phyloP scores from a whole-genome alignment of 2,797 vertebrate genomes.

The Emydoidea blandingii region DNA sequence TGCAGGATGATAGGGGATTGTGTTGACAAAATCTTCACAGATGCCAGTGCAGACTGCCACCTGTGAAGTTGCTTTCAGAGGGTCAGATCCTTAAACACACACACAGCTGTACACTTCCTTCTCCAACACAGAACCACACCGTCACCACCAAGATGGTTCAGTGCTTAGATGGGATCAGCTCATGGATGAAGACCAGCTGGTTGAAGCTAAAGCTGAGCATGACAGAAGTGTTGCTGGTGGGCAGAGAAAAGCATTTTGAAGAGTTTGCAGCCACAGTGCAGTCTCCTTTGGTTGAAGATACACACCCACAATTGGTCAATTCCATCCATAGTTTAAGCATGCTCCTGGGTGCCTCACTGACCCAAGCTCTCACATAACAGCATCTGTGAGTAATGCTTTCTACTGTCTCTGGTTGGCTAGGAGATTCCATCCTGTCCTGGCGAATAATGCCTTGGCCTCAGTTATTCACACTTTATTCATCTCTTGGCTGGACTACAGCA shows the following conservation, averaged over 20 bases:
- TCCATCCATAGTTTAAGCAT: not conserved
- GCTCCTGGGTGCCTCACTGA: not conserved
- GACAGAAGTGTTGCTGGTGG: not conserved
- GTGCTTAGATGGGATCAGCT: not conserved
- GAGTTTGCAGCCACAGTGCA: not conserved
- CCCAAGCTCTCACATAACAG: not conserved
- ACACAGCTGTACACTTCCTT: not conserved
- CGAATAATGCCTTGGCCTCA: not conserved
- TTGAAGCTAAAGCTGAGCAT: not conserved
- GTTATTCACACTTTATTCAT: not conserved
- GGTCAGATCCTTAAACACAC: not conserved
- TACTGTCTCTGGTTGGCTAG: not conserved
- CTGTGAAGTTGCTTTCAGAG: rapidly evolving
- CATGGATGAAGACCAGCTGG: not conserved
- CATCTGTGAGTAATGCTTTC: not conserved
- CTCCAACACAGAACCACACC: not conserved
- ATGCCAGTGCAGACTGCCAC: not conserved
- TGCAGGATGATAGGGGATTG: not conserved
- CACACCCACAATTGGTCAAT: not conserved
- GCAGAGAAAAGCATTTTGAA: not conserved
- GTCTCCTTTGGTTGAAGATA: not conserved
- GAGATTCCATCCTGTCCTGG: not conserved
- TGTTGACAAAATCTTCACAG: not conserved
- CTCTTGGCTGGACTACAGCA: not conserved
- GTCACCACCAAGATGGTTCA: not conserved